phyloP scores from a whole-genome alignment of 2,113 vertebrate species.

The Dermatemys mawii region DNA sequence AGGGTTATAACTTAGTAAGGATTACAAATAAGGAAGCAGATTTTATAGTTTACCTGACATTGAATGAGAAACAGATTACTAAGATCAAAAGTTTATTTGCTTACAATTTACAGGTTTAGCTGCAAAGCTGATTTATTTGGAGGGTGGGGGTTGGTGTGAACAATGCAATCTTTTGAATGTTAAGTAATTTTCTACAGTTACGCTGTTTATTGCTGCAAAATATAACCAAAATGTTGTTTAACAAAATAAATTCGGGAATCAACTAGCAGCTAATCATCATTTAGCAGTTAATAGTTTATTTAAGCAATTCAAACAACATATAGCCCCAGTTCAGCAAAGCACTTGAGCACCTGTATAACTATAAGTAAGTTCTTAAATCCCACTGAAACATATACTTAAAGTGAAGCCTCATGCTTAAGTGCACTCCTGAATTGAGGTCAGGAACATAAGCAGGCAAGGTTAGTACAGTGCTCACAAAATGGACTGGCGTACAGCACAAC shows the following conservation, averaged over 20 bases:
- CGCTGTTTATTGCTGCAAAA: background rate
- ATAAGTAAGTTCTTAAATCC: constrained; percentile 50
- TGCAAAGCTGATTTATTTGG: background rate
- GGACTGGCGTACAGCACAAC: background rate
- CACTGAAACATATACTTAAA: background rate
- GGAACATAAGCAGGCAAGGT: background rate
- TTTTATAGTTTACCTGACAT: background rate
- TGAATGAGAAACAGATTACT: background rate
- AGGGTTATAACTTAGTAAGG: background rate
- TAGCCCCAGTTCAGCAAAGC: background rate
- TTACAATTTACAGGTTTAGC: background rate
- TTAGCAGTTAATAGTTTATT: background rate
- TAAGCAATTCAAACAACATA: constrained; percentile 30
- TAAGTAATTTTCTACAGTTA: constrained; percentile 1
- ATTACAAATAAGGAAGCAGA: background rate
- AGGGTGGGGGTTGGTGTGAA: background rate
- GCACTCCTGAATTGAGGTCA: background rate
- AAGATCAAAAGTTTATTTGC: background rate
- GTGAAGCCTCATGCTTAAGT: constrained; percentile 22
- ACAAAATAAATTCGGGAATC: background rate
- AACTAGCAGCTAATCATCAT: constrained; percentile 5
- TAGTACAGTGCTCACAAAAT: constrained; percentile 9
- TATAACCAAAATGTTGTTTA: background rate
- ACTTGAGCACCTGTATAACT: constrained; percentile 2
- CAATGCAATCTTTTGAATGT: background rate